These are phyloP conservation scores for Blastomussa wellsi DNA, from an alignment of 92 coral and sea anemone genomes.

Conservation along the genomic window DNA sequence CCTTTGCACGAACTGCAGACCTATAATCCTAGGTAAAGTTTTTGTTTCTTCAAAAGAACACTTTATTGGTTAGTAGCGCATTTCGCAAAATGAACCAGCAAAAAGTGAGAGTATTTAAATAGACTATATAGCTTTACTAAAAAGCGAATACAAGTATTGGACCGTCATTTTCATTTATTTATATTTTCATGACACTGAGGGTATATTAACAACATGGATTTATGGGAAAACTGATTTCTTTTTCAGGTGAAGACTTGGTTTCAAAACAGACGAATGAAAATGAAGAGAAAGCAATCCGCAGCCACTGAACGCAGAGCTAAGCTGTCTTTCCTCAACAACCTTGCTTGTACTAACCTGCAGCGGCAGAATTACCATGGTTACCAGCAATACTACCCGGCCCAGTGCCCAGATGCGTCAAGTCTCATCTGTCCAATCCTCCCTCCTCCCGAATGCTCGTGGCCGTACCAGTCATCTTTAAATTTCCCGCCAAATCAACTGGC, in stretches of 20 bases:
- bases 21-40: neutral
- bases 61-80: no score
- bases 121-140: no score
- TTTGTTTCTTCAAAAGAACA: no score
- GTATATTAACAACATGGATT: no score
- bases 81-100: no score
- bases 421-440: constrained; percentile 2
- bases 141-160: no score
- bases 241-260: constrained; percentile 46
- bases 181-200: no score
- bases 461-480: neutral
- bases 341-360: neutral
- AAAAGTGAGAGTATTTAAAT: no score
- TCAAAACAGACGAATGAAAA: constrained; percentile 51
- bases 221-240: neutral
- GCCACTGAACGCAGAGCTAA: constrained; percentile 29
- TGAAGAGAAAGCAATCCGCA: constrained; percentile 36
- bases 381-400: constrained; percentile 17
- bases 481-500: constrained; percentile 11
- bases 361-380: constrained; percentile 30
- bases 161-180: no score
- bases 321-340: constrained; percentile 23
- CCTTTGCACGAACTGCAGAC: neutral
- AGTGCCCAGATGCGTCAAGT: neutral
- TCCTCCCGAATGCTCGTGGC: constrained; percentile 20